phyloP scores from a whole-genome alignment of 2,113 vertebrate species.

The Hiodon tergisus region DNA sequence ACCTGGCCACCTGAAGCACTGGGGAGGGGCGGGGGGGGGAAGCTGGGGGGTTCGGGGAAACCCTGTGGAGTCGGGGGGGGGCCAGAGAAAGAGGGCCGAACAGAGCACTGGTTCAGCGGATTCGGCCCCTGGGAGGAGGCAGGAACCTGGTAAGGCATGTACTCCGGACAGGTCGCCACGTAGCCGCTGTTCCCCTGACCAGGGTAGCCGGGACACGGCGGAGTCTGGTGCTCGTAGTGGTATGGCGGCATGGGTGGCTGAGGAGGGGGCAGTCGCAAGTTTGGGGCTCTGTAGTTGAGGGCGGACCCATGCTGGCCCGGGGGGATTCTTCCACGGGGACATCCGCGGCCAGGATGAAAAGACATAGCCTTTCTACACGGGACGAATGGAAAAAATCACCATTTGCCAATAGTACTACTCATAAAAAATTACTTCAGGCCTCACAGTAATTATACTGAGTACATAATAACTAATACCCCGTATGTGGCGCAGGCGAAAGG shows the following conservation, averaged over 20 bases:
- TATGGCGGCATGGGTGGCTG: conserved; percentile 72
- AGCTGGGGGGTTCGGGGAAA: conserved; percentile 80
- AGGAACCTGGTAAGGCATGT: conserved; percentile 80
- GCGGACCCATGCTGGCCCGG: conserved; percentile 65
- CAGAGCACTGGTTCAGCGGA: conserved; percentile 69
- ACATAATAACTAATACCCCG: not conserved
- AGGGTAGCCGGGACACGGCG: conserved; percentile 65
- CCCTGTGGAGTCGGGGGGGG: conserved; percentile 74
- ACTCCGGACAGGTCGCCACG: conserved; percentile 76
- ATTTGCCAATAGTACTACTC: not conserved
- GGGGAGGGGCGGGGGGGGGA: conserved; percentile 78
- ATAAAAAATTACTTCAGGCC: not conserved
- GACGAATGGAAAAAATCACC: not conserved
- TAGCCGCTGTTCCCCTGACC: conserved; percentile 63
- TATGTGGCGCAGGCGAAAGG: not conserved
- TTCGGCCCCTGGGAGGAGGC: conserved; percentile 63
- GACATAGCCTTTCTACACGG: conserved; percentile 69
- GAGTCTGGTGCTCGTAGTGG: conserved; percentile 74
- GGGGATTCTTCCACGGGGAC: conserved; percentile 69
- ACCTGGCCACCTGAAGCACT: too few species aligned
- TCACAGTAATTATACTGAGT: not conserved
- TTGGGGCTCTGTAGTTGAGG: conserved; percentile 72
- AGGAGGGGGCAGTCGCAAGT: conserved; percentile 69
- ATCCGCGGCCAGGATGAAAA: conserved; percentile 78
- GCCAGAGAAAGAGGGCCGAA: conserved; percentile 72